phyloP scores from a whole-genome alignment of 2,113 vertebrate species.

The Heterocephalus glaber region DNA sequence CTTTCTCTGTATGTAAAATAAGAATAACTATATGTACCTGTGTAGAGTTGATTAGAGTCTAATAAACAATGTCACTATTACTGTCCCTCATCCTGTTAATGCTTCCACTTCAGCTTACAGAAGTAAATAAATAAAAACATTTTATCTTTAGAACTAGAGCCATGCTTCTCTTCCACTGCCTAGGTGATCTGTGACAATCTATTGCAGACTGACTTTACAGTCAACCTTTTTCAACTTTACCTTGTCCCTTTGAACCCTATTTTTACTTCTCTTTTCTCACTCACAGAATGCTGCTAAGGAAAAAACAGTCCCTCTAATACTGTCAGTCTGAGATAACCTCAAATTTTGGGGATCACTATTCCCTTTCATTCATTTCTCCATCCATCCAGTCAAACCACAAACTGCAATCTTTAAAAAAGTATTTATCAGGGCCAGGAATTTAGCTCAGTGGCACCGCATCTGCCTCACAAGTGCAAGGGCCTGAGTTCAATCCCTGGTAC shows the following conservation, averaged over 20 bases:
- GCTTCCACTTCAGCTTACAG: not conserved
- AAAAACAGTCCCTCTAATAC: not conserved
- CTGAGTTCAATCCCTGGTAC: no score
- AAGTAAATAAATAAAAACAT: constrained; percentile 3
- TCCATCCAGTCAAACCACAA: not conserved
- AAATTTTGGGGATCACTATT: not conserved
- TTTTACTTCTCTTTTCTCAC: not conserved
- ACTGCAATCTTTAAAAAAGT: not conserved
- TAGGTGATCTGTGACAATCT: not conserved
- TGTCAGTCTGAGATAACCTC: not conserved
- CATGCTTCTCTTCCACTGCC: not conserved
- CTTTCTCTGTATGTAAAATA: not conserved
- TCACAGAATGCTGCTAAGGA: not conserved
- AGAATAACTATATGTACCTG: not conserved
- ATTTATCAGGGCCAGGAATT: no score
- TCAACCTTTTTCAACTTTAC: not conserved
- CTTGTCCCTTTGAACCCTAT: not conserved
- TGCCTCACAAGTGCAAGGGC: no score
- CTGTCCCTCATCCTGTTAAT: not conserved
- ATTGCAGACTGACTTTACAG: fast-evolving
- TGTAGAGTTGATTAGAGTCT: not conserved
- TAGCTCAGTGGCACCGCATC: no score
- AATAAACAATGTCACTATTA: not conserved
- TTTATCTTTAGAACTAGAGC: not conserved
- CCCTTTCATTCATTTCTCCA: not conserved